phyloP scores from a whole-genome alignment of 1,140 invertebrate species.

The Bombyx mandarina region DNA sequence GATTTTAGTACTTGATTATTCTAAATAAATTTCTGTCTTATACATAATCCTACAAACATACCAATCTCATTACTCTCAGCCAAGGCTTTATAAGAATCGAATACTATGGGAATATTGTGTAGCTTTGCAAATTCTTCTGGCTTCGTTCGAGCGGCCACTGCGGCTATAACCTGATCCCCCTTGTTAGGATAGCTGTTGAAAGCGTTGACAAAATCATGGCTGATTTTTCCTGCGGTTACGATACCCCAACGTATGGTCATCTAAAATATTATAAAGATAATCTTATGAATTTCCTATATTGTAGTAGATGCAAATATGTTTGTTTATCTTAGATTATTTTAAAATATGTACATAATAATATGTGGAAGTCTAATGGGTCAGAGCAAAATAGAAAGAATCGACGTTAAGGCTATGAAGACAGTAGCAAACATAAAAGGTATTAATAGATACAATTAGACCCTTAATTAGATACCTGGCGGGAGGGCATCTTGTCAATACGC shows the following conservation, averaged over 20 bases:
- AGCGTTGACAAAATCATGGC: constrained; percentile 51
- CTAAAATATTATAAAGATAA: constrained; percentile 19
- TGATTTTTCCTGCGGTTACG: constrained; percentile 46
- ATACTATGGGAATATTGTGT: constrained; percentile 43
- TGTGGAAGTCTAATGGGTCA: too few species aligned
- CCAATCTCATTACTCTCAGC: constrained; percentile 47
- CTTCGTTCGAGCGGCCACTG: constrained; percentile 41
- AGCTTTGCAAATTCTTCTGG: constrained; percentile 47
- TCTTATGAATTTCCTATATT: not conserved
- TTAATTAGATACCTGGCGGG: too few species aligned
- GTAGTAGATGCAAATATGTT: not conserved
- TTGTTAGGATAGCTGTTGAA: constrained; percentile 45
- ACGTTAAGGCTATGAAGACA: too few species aligned
- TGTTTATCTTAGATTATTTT: too few species aligned
- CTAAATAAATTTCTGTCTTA: too few species aligned
- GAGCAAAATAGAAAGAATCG: too few species aligned
- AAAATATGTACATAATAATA: too few species aligned
- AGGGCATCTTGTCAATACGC: too few species aligned
- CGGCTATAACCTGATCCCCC: constrained; percentile 36
- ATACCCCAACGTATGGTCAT: constrained; percentile 58
- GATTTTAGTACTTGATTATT: too few species aligned
- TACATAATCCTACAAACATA: constrained; percentile 11
- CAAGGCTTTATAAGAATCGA: constrained; percentile 35
- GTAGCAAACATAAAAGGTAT: too few species aligned
- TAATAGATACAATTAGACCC: too few species aligned